phyloP scores from a whole-genome alignment of 2,797 vertebrate species.

The Pangasius macronema region DNA sequence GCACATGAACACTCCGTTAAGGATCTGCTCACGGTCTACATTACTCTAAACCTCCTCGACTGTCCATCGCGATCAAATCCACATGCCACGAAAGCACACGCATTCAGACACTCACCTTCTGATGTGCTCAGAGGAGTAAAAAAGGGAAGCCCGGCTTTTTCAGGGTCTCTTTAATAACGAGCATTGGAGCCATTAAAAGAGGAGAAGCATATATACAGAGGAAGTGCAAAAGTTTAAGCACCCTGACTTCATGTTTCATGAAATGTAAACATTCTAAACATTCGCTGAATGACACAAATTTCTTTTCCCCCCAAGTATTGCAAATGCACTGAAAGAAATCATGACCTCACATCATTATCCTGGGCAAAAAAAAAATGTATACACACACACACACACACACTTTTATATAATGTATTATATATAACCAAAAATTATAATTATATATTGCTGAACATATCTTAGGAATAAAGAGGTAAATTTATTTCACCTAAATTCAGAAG shows the following conservation, averaged over 20 bases:
- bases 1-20: not conserved
- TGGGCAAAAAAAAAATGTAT: not conserved
- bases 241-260: not conserved
- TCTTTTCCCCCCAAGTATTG: not conserved
- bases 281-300: not conserved
- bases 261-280: not conserved
- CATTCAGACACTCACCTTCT: constrained; percentile 41
- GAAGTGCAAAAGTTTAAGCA: constrained; percentile 3
- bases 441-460: too few species aligned
- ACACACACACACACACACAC: too few species aligned
- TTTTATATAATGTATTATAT: too few species aligned
- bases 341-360: not conserved
- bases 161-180: constrained; percentile 38
- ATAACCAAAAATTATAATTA: too few species aligned
- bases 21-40: not conserved
- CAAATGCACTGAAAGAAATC: not conserved
- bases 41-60: not conserved
- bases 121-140: constrained; percentile 32
- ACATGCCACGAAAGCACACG: constrained; percentile 4
- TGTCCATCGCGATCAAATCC: not conserved
- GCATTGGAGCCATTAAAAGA: constrained; percentile 33
- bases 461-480: not conserved
- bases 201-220: not conserved
- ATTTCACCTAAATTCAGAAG: too few species aligned
- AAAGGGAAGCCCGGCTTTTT: constrained; percentile 15